Conservation (phyloP, 30 jellyfish, hydroid and myxozoan genomes). For the Pelagia noctiluca region DNA sequence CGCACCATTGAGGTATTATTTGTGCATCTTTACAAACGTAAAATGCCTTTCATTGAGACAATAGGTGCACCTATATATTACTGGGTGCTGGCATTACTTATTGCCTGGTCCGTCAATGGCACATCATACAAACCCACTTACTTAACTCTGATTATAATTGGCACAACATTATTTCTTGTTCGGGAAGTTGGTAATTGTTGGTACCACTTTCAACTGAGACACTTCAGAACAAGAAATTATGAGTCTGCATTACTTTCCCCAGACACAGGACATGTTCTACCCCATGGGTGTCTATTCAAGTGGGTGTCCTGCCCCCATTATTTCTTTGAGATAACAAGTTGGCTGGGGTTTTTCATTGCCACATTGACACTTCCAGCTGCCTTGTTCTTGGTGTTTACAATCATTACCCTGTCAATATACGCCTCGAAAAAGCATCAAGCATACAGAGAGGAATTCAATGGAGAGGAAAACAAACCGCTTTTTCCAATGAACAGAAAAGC, state of each 20-base stretch:
- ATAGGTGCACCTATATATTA: conserved; percentile 89
- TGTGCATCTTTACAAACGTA: conserved; percentile 84
- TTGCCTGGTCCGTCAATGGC: conserved; percentile 76
- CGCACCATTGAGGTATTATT: conserved; percentile 82
- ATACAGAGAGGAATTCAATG: conserved; percentile 73
- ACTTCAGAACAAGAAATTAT: conserved; percentile 63
- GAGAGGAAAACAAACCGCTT: conserved; percentile 62
- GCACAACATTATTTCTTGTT: conserved; percentile 50
- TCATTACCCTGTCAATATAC: conserved; percentile 70
- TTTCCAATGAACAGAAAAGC: conserved; percentile 73
- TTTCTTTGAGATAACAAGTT: conserved; percentile 76
- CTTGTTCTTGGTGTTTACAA: conserved; percentile 62
- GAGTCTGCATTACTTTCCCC: conserved; percentile 27
- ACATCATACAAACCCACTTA: conserved; percentile 9
- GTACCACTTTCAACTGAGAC: conserved; percentile 75
- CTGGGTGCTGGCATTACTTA: conserved; percentile 77
- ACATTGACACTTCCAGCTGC: conserved; percentile 80
- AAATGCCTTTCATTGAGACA: conserved; percentile 81
- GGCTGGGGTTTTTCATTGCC: conserved; percentile 84
- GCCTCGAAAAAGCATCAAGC: conserved; percentile 75
- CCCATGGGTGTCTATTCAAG: conserved; percentile 66
- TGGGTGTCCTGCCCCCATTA: conserved; percentile 86
- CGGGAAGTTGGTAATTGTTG: conserved; percentile 88
- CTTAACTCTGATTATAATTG: conserved; percentile 39
- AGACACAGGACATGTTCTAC: conserved; percentile 78